Evolutionary conservation across 2,797 vertebrate species (phyloP), one percentile per base, ranked within the genome.

Genomic region (Mareca strepera): DNA sequence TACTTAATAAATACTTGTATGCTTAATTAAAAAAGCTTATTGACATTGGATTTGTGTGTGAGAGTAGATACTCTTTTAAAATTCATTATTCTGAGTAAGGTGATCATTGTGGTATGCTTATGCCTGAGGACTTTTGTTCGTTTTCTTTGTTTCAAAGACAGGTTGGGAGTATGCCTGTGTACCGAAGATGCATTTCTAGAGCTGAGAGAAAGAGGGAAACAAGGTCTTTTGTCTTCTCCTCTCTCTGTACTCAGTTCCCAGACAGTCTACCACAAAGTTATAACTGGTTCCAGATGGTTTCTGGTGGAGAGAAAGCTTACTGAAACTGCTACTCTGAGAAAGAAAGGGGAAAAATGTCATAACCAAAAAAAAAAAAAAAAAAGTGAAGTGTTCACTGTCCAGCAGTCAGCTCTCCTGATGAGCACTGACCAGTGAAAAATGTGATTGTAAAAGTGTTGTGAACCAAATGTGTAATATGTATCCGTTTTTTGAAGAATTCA

Each of bases 221-320:
- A 81, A 76, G 35, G 35, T 76, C 31, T 84, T 96, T 79, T 77
- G 35, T 86, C 75, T 88, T 84, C 17, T 79, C 22, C 88, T 35
- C n/a, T 74, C 80, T 89, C 60, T 68, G 64, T 33, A 37, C 67
- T 84, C 15, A 72, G 39, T 93, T 97, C 86, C 58, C 59, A 69
- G 88, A 82, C 39, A 95, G 15, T 79, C 74, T 96, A 48, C 66
- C 93, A 63, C 26, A 59, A 68, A 96, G 68, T 80, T 90, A 58
- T 93, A 97, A 96, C 68, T 8, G 9, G 26, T 96, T 98, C 93
- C 94, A 96, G 92, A 91, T 95, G 93, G 53, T 68, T 96, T 92
- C 37, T 76, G 29, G 74, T 68, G 41, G 69, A 83, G 69, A 91
- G 48, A 46, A 80, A 73, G 25, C 23, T 77, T 83, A 70, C 26